Conservation (phyloP, 2,113 vertebrate genomes). For the Cichladusa arquata region DNA sequence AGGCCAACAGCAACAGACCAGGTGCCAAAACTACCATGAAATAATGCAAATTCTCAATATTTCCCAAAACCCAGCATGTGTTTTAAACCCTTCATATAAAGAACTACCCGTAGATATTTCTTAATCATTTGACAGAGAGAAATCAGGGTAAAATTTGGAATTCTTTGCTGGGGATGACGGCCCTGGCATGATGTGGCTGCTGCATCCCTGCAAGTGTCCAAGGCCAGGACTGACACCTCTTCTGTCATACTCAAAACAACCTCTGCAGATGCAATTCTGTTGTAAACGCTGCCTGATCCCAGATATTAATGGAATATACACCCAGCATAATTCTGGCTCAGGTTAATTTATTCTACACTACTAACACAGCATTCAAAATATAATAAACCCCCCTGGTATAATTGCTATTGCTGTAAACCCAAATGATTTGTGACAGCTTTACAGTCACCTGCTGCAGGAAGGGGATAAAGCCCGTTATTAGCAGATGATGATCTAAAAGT, state of each 20-base stretch:
- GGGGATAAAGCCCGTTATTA: not conserved
- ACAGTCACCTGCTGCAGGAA: not conserved
- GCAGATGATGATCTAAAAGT: not conserved
- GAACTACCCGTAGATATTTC: not conserved
- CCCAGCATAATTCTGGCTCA: not conserved
- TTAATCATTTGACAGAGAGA: not conserved
- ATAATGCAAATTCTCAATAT: not conserved
- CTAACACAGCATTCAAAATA: not conserved
- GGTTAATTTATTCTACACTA: not conserved
- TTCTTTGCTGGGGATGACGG: not conserved
- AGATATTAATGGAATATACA: not conserved
- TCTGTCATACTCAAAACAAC: not conserved
- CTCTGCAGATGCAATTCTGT: not conserved
- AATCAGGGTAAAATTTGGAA: not conserved
- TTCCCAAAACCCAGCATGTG: not conserved
- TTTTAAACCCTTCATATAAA: not conserved
- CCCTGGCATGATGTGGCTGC: not conserved
- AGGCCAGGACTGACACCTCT: not conserved
- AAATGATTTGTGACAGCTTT: slow-evolving; percentile 25
- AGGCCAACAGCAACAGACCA: not conserved
- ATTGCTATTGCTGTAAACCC: not conserved
- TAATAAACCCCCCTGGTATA: not conserved
- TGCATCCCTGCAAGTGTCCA: not conserved
- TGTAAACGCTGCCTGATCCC: not conserved
- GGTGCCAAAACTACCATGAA: not conserved